Conservation (phyloP, 2,888 invertebrate species). For the Drosophila koepferae region DNA sequence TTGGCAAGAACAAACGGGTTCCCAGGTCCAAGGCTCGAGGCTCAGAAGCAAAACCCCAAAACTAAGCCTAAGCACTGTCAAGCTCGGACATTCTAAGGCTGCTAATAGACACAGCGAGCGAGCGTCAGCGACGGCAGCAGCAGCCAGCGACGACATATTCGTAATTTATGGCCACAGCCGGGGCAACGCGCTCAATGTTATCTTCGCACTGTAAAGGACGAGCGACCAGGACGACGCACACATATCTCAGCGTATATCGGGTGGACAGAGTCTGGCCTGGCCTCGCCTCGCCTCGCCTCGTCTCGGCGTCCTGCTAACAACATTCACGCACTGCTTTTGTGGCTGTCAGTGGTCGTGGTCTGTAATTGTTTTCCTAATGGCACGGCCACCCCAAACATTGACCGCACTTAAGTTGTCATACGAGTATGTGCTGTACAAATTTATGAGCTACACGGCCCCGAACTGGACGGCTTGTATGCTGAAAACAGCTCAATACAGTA, state of each 20-base stretch:
- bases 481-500: slow-evolving; percentile 24
- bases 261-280: slow-evolving; percentile 2
- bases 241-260: slow-evolving; percentile 29
- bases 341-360: slow-evolving; percentile 65
- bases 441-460: slow-evolving; percentile 53
- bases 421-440: slow-evolving; percentile 64
- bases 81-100: slow-evolving; percentile 82
- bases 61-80: slow-evolving; percentile 70
- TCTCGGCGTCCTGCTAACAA: slow-evolving; percentile 4
- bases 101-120: slow-evolving; percentile 81
- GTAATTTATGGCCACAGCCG: slow-evolving; percentile 75
- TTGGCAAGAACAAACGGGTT: slow-evolving; percentile 34
- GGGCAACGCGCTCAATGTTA: slow-evolving; percentile 63
- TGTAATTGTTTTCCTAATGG: slow-evolving; percentile 80
- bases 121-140: slow-evolving; percentile 37
- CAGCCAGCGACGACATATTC: slow-evolving; percentile 73
- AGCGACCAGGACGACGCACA: background rate
- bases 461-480: background rate
- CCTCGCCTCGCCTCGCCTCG: background rate
- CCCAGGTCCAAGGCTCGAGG: slow-evolving; percentile 9
- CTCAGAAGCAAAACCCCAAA: slow-evolving; percentile 27
- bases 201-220: slow-evolving; percentile 45
- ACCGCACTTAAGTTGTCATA: slow-evolving; percentile 78
- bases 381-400: slow-evolving; percentile 65
- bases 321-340: slow-evolving; percentile 51